Percentiles rank a stretch among this genome's conserved stretches.
Conservation (phyloP, 2,797 vertebrate species). For the Huso huso region DNA sequence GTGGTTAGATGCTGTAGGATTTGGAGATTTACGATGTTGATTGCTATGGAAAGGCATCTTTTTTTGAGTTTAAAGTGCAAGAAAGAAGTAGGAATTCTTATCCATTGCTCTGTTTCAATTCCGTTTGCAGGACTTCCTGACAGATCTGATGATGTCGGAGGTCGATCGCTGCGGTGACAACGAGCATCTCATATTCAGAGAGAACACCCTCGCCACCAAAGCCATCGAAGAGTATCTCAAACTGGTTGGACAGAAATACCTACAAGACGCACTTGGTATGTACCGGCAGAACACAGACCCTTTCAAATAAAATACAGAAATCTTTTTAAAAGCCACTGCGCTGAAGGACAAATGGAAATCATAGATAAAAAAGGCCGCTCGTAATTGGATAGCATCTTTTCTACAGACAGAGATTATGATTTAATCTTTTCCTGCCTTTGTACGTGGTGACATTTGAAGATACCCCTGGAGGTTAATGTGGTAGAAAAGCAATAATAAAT, state of each 20-base stretch:
- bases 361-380: conserved; percentile 2
- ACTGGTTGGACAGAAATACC: conserved; percentile 96
- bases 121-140: conserved; percentile 86
- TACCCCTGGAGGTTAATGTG: conserved; percentile 17
- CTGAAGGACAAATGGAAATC: conserved; percentile 2
- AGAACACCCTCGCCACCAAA: conserved; percentile 95
- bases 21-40: too few relatives aligned
- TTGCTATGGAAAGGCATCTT: too few relatives aligned
- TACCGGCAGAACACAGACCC: conserved; percentile 11
- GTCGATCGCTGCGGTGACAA: conserved; percentile 97
- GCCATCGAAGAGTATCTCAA: conserved; percentile 98
- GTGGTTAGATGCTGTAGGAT: too few relatives aligned
- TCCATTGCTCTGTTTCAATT: not conserved
- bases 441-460: conserved; percentile 25
- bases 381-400: conserved; percentile 11
- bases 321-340: conserved; percentile 3
- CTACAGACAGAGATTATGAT: conserved; percentile 9
- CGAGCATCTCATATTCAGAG: conserved; percentile 96
- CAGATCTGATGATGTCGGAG: conserved; percentile 98
- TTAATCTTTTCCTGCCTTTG: conserved; percentile 13
- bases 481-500: conserved; percentile 19
- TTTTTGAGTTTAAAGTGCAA: too few relatives aligned
- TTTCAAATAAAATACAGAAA: conserved; percentile 3
- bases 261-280: conserved; percentile 94
- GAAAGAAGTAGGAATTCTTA: too few relatives aligned